Base-by-base conservation (phyloP, 64 coral and sea anemone species). In the Montipora efflorescens region DNA sequence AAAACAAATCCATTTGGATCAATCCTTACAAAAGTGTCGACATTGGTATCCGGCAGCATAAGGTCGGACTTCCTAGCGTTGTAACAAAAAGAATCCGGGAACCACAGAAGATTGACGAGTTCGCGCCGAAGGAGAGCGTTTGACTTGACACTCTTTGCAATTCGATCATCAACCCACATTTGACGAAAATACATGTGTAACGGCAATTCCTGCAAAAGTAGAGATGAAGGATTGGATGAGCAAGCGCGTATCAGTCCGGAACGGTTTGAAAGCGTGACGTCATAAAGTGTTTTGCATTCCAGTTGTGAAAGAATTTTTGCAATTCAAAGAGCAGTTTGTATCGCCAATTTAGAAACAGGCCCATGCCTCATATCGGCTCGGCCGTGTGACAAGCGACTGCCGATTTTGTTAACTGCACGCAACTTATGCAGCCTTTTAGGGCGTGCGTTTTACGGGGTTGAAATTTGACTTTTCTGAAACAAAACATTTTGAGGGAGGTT, bases 141-240 rank as follows among this genome's bases (percentile, higher is more conserved):
- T 57, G 28, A 72, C 3, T 89, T 75, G 11, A 88, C 80, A 15
- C 77, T 22, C 48, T 94, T 67, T 52, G 78, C 89, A 15, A 97
- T 59, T 2, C 95, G 95, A 53, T 70, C n/a, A 74, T 97, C 95
- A 28, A 16, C 23, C 95, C 95, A 97, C 7, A 58, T 78, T 48
- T 97, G 96, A 47, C 96, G 96, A 16, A 92, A 76, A 73, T 95
- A 97, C 93, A 97, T 82, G 49, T 55, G 95, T 28, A 91, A 84
- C 82, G 92, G 76, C 23, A 97, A 97, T 78, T 97, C 96, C 96
- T 97, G 46, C 58, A 21, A 92, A 88, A 8, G 7, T 10, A 45
- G 14, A 64, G 14, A 64, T 14, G 11, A 16, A 64, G 3, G 61
- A 15, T 64, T 14, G 13, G 11, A 64, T 64, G 4, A 14, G 61